These are phyloP conservation scores for Creontiades dilutus DNA, from an alignment of 2,888 invertebrate genomes.

Conservation along the genomic window DNA sequence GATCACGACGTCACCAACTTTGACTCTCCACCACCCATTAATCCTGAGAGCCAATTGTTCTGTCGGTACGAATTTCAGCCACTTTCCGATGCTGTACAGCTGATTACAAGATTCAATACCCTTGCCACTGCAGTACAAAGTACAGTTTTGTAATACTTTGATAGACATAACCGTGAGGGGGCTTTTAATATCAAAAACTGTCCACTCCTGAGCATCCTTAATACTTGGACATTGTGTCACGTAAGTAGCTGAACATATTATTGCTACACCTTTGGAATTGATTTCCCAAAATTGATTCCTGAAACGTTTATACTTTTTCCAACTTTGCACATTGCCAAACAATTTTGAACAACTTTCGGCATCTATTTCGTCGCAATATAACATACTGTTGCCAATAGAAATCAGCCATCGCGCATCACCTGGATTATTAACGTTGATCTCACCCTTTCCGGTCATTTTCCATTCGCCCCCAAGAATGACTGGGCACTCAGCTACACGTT, in stretches of 20 bases:
- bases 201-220: background rate
- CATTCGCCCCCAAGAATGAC: background rate
- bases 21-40: background rate
- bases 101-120: background rate
- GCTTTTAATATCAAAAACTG: background rate
- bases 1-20: background rate
- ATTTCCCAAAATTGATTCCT: background rate
- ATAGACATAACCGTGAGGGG: background rate
- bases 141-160: background rate
- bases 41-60: background rate
- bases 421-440: background rate
- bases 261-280: background rate
- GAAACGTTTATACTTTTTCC: background rate
- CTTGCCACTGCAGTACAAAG: background rate
- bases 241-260: background rate
- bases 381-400: background rate
- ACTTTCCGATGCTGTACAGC: background rate
- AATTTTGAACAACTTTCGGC: background rate
- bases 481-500: background rate
- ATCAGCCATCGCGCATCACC: background rate
- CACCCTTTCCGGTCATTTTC: background rate
- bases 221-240: background rate
- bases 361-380: background rate
- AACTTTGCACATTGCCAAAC: background rate
- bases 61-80: background rate